Evolutionary conservation across 1,140 invertebrate genomes (phyloP), one percentile per base, ranked within the genome.

Genomic region (Hyposmocoma kahamanoa): DNA sequence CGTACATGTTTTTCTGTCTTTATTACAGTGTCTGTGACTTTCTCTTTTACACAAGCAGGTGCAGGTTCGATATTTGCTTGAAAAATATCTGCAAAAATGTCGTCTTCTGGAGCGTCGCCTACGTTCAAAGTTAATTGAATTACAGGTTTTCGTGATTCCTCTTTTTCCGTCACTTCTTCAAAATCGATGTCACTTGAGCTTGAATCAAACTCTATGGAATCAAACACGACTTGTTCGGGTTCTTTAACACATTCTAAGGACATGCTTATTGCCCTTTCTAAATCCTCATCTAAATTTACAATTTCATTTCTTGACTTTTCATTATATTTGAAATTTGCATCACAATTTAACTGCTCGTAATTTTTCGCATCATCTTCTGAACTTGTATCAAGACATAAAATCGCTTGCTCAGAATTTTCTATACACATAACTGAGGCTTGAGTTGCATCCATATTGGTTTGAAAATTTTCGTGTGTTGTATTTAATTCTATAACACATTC

Each of bases 11-110:
- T n/a, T n/a, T n/a, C n/a, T n/a, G n/a, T n/a, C n/a, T n/a, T n/a
- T n/a, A n/a, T n/a, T n/a, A n/a, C 28, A 30, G 28, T 10, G 6
- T 8, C 28, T 2, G 28, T 2, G 1, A n/a, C 28, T 30, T 30
- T 30, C 8, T 30, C 13, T n/a, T 1, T 22, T 5, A 8, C 20
- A 43, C 3, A 3, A 43, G n/a, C 22, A 43, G 9, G 5, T 41
- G 20, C 18, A 21, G 6, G 6, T 41, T 41, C 18, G 20, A 11
- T 2, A 21, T 20, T 56, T 50, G 22, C 58, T 44, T 43, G 65
- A 55, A 91, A 91, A 49, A 91, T 75, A 83, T 92, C 90, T 22
- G 89, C 89, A 88, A 93, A 94, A 32, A 93, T 84, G 86, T 94
- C 92, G 67, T 93, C 89, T 28, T 90, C 50, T 76, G 50, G 32